Base-by-base conservation (phyloP, 2,888 invertebrate species). In the Portevinia maculata region DNA sequence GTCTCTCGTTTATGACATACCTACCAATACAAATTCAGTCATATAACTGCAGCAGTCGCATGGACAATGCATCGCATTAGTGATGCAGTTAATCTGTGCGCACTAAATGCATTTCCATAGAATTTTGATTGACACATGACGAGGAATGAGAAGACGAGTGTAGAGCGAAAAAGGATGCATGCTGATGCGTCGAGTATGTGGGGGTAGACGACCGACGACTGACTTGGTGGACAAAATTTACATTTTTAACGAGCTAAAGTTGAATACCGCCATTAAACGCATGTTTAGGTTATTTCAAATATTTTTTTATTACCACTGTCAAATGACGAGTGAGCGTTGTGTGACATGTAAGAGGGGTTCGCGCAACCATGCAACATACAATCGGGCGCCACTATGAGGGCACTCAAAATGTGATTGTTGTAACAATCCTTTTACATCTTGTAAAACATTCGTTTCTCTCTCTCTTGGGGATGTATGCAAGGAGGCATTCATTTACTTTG, bases 61-160 rank as follows among this genome's bases (percentile, higher is more conserved):
- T 34, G 70, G 52, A 79, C 79, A 79, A 79, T 79, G 28, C 44
- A 15, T 7, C 53, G 53, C 65, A 79, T 79, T 79, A 79, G 73
- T 73, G 79, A 79, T 73, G 79, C 73, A 79, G 73, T 64, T 60
- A 52, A 73, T 46, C 46, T 64, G 21, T 44, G 30, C 24, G 28
- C 46, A 15, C 32, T 44, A 21, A 41, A 46, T 64, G 71, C 37
- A 79, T 52, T 79, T 65, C 60, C 52, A 65, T 32, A 17, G 60
- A 79, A 79, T 53, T 79, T 60, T 73, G 79, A 79, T 79, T 79
- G 79, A 79, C 79, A 79, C 44, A 55, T 71, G 64, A 50, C 52
- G 65, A 50, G 24, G 30, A 11, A 44, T 3, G 24, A 24, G 24
- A 24, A 2, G 24, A 24, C 24, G 24, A 24, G 24, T 24, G 24